These are phyloP conservation scores for Orthonyx spaldingii DNA, from an alignment of 2,113 vertebrate genomes.

Conservation along the genomic window DNA sequence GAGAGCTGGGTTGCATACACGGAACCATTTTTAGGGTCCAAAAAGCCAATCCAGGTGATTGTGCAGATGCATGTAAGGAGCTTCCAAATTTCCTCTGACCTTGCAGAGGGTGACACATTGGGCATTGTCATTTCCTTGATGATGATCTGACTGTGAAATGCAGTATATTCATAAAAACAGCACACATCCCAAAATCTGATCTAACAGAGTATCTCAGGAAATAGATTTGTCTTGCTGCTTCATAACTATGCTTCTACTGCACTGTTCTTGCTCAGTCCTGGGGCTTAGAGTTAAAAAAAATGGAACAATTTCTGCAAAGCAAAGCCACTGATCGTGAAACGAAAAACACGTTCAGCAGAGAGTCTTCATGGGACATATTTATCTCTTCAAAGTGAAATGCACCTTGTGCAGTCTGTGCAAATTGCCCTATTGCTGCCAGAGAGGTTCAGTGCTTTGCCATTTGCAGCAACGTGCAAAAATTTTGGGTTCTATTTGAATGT, in stretches of 20 bases:
- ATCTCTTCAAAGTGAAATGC: neutral
- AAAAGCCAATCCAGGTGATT: neutral
- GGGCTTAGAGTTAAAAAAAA: neutral
- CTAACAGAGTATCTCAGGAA: neutral
- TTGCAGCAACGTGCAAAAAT: fast-evolving
- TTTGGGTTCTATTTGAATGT: neutral
- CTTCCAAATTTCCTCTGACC: neutral
- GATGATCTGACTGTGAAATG: neutral
- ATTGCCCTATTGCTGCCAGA: neutral
- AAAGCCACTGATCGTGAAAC: neutral
- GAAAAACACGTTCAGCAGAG: neutral
- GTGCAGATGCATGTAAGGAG: neutral
- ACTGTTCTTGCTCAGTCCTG: neutral
- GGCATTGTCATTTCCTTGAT: neutral
- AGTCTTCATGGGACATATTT: neutral
- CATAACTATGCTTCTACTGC: neutral
- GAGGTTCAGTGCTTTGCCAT: neutral
- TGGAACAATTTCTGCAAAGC: neutral
- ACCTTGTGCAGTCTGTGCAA: neutral
- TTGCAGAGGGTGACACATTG: neutral
- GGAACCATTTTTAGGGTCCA: neutral
- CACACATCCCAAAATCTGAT: neutral
- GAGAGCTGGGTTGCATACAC: neutral
- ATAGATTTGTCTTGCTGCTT: neutral
- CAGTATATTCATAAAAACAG: neutral